Conservation (phyloP, 2,113 vertebrate genomes). For the Gopherus flavomarginatus region DNA sequence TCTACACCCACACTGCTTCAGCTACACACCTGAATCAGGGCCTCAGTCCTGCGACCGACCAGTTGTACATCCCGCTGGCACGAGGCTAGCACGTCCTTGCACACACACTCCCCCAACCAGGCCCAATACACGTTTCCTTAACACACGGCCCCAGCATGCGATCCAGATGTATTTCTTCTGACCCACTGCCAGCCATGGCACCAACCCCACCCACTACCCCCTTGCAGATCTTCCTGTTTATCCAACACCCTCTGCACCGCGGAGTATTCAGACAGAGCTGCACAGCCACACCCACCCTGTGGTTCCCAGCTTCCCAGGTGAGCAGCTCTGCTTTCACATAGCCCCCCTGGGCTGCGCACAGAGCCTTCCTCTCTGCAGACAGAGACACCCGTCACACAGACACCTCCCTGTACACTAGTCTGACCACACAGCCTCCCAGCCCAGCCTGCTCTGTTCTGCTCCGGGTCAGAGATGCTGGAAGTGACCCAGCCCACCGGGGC, state of each 20-base stretch:
- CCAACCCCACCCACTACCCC: neutral
- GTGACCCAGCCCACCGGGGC: too few relatives aligned
- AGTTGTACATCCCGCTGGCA: neutral
- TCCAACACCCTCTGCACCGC: neutral
- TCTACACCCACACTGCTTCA: too few relatives aligned
- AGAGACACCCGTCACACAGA: neutral
- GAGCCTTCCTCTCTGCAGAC: too few relatives aligned
- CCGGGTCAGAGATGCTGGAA: too few relatives aligned
- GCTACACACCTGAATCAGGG: too few relatives aligned
- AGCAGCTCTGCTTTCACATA: neutral
- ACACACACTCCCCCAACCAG: accelerated
- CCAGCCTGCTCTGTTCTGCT: too few relatives aligned
- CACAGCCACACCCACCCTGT: neutral
- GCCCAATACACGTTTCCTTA: neutral
- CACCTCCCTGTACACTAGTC: neutral
- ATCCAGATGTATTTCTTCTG: neutral
- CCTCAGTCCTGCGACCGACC: neutral
- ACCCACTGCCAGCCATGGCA: accelerated
- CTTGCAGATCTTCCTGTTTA: neutral
- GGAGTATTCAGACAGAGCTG: neutral
- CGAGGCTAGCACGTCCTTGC: accelerated
- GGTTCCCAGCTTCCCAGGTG: neutral
- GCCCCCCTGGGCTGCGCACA: neutral
- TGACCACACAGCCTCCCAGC: too few relatives aligned
- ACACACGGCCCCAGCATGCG: neutral